Evolutionary conservation across 2,797 vertebrate species (phyloP).

Genomic region (Ambastaia sidthimunki): DNA sequence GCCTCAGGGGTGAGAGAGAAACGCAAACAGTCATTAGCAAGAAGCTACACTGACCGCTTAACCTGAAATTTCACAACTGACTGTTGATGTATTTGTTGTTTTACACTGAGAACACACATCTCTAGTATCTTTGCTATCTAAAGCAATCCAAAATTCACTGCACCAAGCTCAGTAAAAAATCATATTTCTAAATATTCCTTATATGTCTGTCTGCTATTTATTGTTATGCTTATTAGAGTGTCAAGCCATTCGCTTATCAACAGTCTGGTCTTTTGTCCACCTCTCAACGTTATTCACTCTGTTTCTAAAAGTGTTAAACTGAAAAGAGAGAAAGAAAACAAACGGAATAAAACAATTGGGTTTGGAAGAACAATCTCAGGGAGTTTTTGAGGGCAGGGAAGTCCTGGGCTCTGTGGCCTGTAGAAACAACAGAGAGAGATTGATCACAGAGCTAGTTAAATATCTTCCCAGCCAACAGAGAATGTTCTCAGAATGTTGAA

Average conservation of each 20-base stretch:
- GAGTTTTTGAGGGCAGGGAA: slow-evolving; percentile 56
- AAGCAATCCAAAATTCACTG: no score
- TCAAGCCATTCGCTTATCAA: no score
- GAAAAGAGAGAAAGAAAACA: neutral
- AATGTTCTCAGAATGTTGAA: no score
- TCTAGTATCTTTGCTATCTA: neutral
- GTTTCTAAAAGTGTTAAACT: slow-evolving; percentile 39
- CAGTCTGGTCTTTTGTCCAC: neutral
- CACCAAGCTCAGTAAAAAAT: no score
- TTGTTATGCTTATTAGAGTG: no score
- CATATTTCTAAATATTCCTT: no score
- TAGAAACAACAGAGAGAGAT: slow-evolving; percentile 82
- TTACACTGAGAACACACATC: neutral
- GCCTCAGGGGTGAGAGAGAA: neutral
- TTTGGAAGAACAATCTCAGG: slow-evolving; percentile 63
- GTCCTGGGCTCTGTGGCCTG: slow-evolving; percentile 14
- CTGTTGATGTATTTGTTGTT: neutral
- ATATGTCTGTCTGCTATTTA: no score
- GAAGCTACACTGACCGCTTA: neutral
- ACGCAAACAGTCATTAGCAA: slow-evolving; percentile 37
- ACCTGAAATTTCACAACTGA: neutral
- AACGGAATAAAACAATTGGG: slow-evolving; percentile 26
- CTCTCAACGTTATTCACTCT: slow-evolving; percentile 39
- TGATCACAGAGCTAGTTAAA: slow-evolving; percentile 85
- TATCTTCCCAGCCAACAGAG: slow-evolving; percentile 71